These are phyloP conservation scores for Cariama cristata DNA, from an alignment of 2,113 vertebrate species.

Conservation along the genomic window DNA sequence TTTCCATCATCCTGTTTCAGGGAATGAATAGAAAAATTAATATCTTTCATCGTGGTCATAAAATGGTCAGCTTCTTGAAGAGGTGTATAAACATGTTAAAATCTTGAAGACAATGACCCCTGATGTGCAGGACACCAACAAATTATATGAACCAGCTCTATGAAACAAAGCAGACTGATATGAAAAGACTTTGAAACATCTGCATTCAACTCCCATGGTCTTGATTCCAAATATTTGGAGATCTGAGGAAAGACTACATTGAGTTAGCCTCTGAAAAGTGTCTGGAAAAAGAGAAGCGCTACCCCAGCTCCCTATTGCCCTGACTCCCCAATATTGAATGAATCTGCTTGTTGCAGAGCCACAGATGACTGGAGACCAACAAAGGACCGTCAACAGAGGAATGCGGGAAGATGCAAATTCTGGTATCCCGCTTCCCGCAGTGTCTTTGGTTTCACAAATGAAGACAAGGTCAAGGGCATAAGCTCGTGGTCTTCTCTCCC, in stretches of 20 bases:
- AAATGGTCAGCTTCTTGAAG: background rate
- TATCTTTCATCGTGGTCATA: background rate
- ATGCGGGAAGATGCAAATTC: background rate
- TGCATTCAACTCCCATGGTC: background rate
- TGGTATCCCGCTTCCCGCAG: accelerated
- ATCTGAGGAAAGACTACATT: background rate
- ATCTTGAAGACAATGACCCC: accelerated
- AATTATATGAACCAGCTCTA: background rate
- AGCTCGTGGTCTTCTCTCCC: background rate
- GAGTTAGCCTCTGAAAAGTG: background rate
- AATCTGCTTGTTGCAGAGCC: background rate
- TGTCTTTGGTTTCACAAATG: background rate
- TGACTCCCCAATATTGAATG: background rate
- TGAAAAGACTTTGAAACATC: background rate
- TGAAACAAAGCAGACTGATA: background rate
- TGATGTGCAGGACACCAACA: background rate
- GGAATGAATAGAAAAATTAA: background rate
- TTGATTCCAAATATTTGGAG: background rate
- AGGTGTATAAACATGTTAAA: background rate
- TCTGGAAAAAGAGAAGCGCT: background rate
- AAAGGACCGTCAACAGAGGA: background rate
- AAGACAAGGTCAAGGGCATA: background rate
- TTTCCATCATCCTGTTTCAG: background rate
- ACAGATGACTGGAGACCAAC: background rate
- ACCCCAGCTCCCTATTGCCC: accelerated